Conservation (phyloP, 2,888 invertebrate species). For the Eupithecia insigniata region DNA sequence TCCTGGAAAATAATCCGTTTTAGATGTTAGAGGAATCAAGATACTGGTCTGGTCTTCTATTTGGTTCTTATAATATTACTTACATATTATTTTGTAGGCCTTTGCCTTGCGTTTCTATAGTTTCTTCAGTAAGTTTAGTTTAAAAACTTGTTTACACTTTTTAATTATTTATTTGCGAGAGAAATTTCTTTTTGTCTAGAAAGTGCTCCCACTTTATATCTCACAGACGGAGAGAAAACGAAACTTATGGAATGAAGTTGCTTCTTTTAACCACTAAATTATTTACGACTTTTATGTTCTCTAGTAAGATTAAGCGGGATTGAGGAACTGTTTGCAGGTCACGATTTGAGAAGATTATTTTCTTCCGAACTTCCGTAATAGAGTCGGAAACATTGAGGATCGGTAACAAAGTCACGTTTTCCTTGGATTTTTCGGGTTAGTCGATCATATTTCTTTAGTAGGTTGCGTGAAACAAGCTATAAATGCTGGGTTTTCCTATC, state of each 20-base stretch:
- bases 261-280: too few species aligned
- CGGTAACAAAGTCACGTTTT: constrained; percentile 13
- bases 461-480: background rate
- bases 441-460: background rate
- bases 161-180: too few species aligned
- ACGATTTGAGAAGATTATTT: constrained; percentile 4
- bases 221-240: too few species aligned
- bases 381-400: constrained; percentile 2
- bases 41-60: too few species aligned
- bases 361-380: background rate
- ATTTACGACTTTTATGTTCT: background rate
- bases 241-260: too few species aligned
- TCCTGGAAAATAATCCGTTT: too few species aligned
- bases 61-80: too few species aligned
- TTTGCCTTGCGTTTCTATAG: too few species aligned
- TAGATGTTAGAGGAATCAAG: too few species aligned
- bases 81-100: too few species aligned
- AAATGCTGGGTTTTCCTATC: background rate
- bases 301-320: background rate
- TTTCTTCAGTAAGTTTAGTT: too few species aligned
- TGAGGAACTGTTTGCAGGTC: background rate
- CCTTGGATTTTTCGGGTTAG: background rate
- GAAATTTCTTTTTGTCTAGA: background rate
- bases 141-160: too few species aligned
- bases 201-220: background rate